Percentiles rank a stretch among this genome's conserved stretches.
These are phyloP conservation scores for Drosophila lacicola DNA, from an alignment of 2,888 invertebrate genomes.

Conservation along the genomic window DNA sequence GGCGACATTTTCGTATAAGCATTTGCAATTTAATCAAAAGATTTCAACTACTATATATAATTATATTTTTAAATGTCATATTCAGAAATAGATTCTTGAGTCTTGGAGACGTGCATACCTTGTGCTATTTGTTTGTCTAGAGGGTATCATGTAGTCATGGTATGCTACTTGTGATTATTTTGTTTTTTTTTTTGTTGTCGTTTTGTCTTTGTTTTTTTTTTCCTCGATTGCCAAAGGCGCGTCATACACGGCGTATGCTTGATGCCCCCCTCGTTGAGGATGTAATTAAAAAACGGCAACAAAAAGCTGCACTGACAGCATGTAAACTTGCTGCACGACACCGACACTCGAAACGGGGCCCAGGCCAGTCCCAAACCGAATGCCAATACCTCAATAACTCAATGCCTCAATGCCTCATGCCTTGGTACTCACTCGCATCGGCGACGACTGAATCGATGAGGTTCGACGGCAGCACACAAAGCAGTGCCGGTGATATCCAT, in stretches of 20 bases:
- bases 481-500: constrained; percentile 74
- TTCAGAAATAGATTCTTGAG: too few relatives aligned
- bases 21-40: too few relatives aligned
- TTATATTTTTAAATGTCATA: too few relatives aligned
- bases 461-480: constrained; percentile 48
- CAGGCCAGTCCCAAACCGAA: constrained; percentile 25
- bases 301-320: constrained; percentile 62
- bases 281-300: constrained; percentile 77
- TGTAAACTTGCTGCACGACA: constrained; percentile 73
- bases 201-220: constrained; percentile 34
- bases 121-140: not conserved
- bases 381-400: constrained; percentile 9
- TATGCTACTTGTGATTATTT: constrained; percentile 3
- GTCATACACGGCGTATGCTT: constrained; percentile 45
- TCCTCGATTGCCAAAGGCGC: constrained; percentile 55
- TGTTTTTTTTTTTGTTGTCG: constrained; percentile 5
- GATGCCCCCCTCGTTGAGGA: constrained; percentile 58
- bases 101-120: not conserved
- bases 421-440: constrained; percentile 18
- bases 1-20: too few relatives aligned
- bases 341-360: constrained; percentile 47
- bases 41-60: too few relatives aligned
- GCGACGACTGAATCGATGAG: constrained; percentile 66
- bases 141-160: constrained; percentile 34
- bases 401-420: constrained; percentile 36